These are phyloP conservation scores for Conus canariensis DNA, from an alignment of 2,888 invertebrate genomes.

Conservation along the genomic window DNA sequence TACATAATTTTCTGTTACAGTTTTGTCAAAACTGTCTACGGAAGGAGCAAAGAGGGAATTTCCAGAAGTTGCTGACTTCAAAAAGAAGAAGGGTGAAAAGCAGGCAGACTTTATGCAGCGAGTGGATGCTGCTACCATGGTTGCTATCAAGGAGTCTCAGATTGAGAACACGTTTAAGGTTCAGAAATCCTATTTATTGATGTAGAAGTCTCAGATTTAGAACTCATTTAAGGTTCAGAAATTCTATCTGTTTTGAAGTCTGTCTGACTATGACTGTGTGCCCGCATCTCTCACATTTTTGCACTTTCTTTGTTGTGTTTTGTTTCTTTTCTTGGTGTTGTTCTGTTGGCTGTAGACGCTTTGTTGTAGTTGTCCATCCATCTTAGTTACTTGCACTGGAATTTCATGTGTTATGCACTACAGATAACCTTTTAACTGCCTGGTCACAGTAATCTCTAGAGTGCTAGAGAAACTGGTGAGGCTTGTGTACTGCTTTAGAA, in stretches of 20 bases:
- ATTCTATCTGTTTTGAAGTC: no score
- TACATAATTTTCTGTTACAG: background rate
- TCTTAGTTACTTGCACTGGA: no score
- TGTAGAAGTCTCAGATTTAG: conserved; percentile 42
- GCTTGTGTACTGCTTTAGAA: no score
- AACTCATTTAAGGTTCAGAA: conserved; percentile 39
- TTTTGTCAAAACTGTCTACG: background rate
- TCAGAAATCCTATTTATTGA: no score
- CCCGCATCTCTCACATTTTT: no score
- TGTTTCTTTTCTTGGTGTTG: background rate
- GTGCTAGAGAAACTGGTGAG: no score
- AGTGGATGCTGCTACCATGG: conserved; percentile 41
- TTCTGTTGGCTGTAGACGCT: no score
- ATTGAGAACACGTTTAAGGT: conserved; percentile 46
- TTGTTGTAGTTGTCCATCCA: no score
- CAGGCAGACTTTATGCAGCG: conserved; percentile 37
- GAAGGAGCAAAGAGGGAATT: conserved; percentile 20
- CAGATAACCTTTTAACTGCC: no score
- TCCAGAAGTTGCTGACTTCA: conserved; percentile 34
- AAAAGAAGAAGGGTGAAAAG: conserved; percentile 37
- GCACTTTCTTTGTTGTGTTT: background rate
- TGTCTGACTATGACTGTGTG: no score
- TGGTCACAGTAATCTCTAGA: no score
- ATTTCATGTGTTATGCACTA: no score
- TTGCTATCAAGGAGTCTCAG: conserved; percentile 39